phyloP scores from a whole-genome alignment of 2,888 invertebrate genomes.

The Melieria omissa region DNA sequence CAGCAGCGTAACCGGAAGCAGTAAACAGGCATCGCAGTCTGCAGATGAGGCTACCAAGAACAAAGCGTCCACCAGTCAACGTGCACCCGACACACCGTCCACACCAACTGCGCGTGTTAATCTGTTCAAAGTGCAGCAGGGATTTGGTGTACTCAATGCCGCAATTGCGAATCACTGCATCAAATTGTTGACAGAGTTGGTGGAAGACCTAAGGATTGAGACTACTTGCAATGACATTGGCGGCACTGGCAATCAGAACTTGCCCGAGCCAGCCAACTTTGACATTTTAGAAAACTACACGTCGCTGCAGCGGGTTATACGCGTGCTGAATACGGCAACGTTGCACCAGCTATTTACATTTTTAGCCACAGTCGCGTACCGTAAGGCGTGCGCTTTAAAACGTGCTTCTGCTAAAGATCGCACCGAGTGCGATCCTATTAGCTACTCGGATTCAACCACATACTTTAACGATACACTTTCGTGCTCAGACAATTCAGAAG shows the following conservation, averaged over 20 bases:
- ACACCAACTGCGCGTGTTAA: conserved; percentile 72
- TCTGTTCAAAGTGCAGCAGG: conserved; percentile 81
- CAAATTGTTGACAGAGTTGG: conserved; percentile 70
- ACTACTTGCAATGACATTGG: conserved; percentile 57
- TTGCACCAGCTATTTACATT: conserved; percentile 80
- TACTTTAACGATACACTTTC: conserved; percentile 95
- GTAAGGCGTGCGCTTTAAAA: conserved; percentile 88
- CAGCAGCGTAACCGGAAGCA: conserved; percentile 71
- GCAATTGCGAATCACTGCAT: conserved; percentile 88
- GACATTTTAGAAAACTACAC: conserved; percentile 67
- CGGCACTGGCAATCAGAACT: conserved; percentile 33
- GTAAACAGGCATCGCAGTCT: conserved; percentile 63
- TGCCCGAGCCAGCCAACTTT: conserved; percentile 65
- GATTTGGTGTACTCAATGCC: conserved; percentile 89
- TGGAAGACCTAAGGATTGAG: conserved; percentile 66
- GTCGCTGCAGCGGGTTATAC: conserved; percentile 68
- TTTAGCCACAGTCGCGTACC: conserved; percentile 88
- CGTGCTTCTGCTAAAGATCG: conserved; percentile 79
- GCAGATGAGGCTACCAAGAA: conserved; percentile 64
- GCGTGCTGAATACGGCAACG: conserved; percentile 68
- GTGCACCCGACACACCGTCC: conserved; percentile 69
- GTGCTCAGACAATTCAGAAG: conserved; percentile 90
- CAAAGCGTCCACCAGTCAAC: conserved; percentile 65
- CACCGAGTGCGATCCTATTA: conserved; percentile 85
- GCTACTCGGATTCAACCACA: conserved; percentile 92